Evolutionary conservation across 2,888 invertebrate genomes (phyloP).

Genomic region (Pseudococcus longispinus): DNA sequence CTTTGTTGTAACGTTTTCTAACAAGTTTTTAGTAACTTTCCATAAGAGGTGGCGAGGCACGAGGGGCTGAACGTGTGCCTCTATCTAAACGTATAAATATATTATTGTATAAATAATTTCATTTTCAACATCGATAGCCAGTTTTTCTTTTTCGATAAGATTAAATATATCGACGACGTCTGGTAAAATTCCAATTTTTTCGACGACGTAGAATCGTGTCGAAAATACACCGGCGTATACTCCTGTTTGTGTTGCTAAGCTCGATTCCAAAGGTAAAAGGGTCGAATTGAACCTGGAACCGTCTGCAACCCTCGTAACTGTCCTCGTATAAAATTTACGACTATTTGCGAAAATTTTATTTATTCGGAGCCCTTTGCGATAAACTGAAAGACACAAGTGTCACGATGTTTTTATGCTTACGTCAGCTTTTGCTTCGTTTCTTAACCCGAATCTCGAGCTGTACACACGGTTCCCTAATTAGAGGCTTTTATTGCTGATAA

Average conservation of each 20-base stretch:
- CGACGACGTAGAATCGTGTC: neutral
- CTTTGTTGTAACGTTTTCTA: neutral
- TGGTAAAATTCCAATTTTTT: constrained; percentile 11
- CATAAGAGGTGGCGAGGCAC: neutral
- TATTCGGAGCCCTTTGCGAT: neutral
- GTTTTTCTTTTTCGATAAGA: neutral
- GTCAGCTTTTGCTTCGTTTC: neutral
- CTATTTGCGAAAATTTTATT: constrained; percentile 11
- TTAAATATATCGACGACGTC: neutral
- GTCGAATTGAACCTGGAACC: neutral
- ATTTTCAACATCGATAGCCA: neutral
- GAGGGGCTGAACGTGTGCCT: neutral
- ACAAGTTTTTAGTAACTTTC: constrained; percentile 16
- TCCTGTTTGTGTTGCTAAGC: neutral
- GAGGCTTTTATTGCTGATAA: neutral
- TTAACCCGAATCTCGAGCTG: neutral
- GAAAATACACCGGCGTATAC: neutral
- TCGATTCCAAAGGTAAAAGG: neutral
- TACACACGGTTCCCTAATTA: neutral
- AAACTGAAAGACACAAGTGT: neutral
- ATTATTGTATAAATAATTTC: neutral
- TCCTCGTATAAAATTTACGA: constrained; percentile 8
- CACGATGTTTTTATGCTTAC: neutral
- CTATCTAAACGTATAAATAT: neutral
- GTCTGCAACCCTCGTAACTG: neutral